Base-by-base conservation (phyloP, 2,888 invertebrate genomes). In the Pterobdella sp. region DNA sequence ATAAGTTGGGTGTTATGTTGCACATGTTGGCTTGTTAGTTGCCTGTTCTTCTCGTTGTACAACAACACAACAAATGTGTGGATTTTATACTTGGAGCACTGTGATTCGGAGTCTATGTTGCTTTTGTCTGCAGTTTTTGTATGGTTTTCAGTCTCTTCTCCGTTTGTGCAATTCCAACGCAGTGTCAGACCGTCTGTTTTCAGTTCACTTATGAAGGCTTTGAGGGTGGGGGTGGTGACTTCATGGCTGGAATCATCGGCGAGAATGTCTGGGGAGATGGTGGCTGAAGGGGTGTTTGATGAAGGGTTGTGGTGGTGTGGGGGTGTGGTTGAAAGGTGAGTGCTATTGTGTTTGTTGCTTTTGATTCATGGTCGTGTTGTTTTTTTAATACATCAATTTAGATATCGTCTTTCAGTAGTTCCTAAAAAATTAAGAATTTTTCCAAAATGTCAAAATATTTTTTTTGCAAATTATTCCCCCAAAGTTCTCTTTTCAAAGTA, bases 41-140 rank as follows among this genome's bases (percentile, higher is more conserved):
- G 60, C 26, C 60, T 56, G 60, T 56, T 56, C n/a, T 56, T 56
- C n/a, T 56, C 60, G 60, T 56, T 56, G 60, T 56, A 56, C 4
- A 56, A 3, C 4, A 56, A 26, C 4, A 56, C 26, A 4, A 26
- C 60, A n/a, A 56, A 56, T 4, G 60, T 56, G 60, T 56, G n/a
- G 4, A 56, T 3, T 22, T 56, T 56, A 3, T 26, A 26, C 4
- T 3, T 56, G 60, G 60, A 4, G 60, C 60, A 56, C n/a, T 56
- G 18, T 22, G 18, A 26, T 22, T 56, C 26, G 60, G 18, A 26
- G 60, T 18, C n/a, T 4, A 7, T 56, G n/a, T 18, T n/a, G n/a
- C 26, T 56, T 22, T 56, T 56, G 60, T 56, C 26, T 22, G 18
- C 26, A 26, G 18, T n/a, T 22, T 18, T 3, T 4, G 14, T 56